Evolutionary conservation across 1,140 invertebrate species (phyloP).

Genomic region (Anastrepha obliqua): DNA sequence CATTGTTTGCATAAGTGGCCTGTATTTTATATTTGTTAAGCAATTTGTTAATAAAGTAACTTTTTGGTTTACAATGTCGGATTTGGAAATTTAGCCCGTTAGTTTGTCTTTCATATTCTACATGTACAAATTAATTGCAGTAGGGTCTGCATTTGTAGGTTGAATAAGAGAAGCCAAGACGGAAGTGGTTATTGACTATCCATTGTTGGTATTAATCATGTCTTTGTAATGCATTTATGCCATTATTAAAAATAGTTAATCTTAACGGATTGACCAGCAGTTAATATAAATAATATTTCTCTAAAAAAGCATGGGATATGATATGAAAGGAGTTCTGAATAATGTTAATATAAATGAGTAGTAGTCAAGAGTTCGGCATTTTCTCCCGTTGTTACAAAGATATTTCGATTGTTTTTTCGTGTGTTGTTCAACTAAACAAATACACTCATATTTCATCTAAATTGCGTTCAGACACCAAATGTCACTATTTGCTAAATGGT

Average conservation of each 20-base stretch:
- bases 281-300: background rate
- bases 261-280: background rate
- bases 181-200: slow-evolving; percentile 13
- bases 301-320: background rate
- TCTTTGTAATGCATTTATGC: slow-evolving; percentile 3
- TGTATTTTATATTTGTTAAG: slow-evolving; percentile 11
- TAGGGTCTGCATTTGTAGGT: background rate
- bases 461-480: background rate
- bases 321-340: background rate
- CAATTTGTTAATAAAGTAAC: slow-evolving; percentile 44
- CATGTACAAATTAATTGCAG: background rate
- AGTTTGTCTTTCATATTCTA: background rate
- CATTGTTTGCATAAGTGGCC: slow-evolving; percentile 4
- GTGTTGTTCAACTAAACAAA: background rate
- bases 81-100: slow-evolving; percentile 13
- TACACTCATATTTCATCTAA: background rate
- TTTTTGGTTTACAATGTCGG: background rate
- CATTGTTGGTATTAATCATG: background rate
- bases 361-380: background rate
- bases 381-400: background rate
- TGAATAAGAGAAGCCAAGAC: background rate
- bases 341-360: slow-evolving; percentile 24
- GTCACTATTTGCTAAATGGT: background rate
- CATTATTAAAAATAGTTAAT: background rate
- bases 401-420: background rate